A percentile compares a stretch with the other conserved stretches of the same genome.
Conservation (phyloP, 2,888 invertebrate species). For the Agrochola lota region DNA sequence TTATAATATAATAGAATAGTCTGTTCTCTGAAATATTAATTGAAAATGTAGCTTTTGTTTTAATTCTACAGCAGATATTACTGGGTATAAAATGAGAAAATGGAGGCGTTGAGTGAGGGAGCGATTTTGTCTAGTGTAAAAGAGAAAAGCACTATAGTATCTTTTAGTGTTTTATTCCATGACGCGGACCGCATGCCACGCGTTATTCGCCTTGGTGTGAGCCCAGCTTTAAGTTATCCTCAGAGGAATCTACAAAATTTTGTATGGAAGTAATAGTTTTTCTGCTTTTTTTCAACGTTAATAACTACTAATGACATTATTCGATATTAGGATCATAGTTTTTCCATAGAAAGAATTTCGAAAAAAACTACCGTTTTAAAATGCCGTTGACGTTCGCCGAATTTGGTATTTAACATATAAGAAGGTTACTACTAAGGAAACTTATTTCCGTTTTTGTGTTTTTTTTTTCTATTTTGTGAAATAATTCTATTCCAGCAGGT, state of each 20-base stretch:
- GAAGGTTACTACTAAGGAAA: no score
- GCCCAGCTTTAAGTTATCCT: neutral
- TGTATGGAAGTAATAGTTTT: neutral
- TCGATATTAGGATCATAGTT: neutral
- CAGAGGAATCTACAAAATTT: no score
- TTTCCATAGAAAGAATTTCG: neutral
- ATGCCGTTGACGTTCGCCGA: neutral
- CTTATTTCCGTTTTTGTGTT: neutral
- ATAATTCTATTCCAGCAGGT: neutral
- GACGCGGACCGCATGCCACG: no score
- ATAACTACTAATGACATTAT: neutral
- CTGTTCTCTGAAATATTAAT: slow-evolving; percentile 20
- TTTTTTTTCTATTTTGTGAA: neutral
- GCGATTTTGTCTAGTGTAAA: no score
- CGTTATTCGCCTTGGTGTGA: neutral
- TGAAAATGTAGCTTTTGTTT: slow-evolving; percentile 35
- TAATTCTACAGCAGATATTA: slow-evolving; percentile 9
- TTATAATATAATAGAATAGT: slow-evolving; percentile 16
- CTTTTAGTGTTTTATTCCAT: no score
- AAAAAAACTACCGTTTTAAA: neutral
- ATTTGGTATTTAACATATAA: no score
- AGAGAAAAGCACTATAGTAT: no score
- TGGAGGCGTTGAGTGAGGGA: no score
- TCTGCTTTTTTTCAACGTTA: neutral
- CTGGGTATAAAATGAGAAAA: neutral